Evolutionary conservation across 2,888 invertebrate genomes (phyloP), one percentile per base, ranked within the genome.

Genomic region (Cantharis lateralis): DNA sequence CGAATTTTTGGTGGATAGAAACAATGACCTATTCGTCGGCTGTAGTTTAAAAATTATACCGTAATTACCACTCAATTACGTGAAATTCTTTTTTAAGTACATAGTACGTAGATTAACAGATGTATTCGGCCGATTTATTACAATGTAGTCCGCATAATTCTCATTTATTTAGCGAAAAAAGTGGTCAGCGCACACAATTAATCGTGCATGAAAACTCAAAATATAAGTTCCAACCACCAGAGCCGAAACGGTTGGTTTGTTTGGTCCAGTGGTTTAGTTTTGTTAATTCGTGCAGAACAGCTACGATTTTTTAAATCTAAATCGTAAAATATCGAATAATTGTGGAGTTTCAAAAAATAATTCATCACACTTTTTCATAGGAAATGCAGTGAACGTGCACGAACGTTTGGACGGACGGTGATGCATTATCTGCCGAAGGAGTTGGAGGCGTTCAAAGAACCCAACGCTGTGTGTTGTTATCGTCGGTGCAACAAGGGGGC

Each of bases 391-490:
- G 73, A 77, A 71, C 73, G 71, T 77, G 74, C 74, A 77, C 71
- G 77, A 77, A 75, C 69, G 78, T 75, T 74, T 62, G 32, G 74
- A 78, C 32, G 32, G 32, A 32, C 74, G 76, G 71, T 75, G 78
- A 78, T 75, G 78, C 78, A 78, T 78, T 75, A 75, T 78, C 78
- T 74, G 74, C 72, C 72, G 75, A 78, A 75, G 75, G 72, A 73
- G 78, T 75, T 78, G 78, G 75, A 82, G 77, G 81, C 82, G 83
- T 82, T 78, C 82, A 82, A 82, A 81, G 80, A 78, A 79, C 79
- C 74, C 81, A 80, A 78, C 82, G 80, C 79, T 80, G 82, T 80
- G 68, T 77, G 75, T 80, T 79, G 83, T 84, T 84, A 64, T 74
- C 64, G 71, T 28, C 68, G 62, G 71, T 28, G 63, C 78, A 64